Conservation (phyloP, 1,140 invertebrate genomes). For the Lucilia sericata region DNA sequence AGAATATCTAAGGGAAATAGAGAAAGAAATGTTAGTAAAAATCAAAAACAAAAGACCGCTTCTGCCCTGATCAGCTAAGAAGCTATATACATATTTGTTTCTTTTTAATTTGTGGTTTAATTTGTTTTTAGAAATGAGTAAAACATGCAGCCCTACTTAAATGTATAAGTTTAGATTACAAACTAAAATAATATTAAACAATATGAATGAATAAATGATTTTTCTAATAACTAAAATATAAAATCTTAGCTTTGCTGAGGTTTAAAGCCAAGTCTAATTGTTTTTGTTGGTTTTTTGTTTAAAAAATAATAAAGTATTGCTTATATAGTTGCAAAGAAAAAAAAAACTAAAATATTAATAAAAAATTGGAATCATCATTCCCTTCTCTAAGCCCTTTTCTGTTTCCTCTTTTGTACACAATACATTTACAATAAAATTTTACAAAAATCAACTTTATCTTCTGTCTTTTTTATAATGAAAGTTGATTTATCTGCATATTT, state of each 20-base stretch:
- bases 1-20: not conserved
- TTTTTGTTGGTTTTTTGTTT: not conserved
- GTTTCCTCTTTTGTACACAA: not conserved
- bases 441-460: not conserved
- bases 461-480: not conserved
- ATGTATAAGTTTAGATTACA: conserved; percentile 8
- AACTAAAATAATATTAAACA: not conserved
- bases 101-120: no score
- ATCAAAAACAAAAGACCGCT: not conserved
- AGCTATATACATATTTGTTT: not conserved
- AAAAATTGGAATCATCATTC: not conserved
- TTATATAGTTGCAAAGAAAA: not conserved
- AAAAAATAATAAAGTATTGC: not conserved
- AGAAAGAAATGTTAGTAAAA: conserved; percentile 12
- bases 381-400: not conserved
- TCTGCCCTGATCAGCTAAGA: not conserved
- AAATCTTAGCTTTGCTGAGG: not conserved
- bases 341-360: not conserved
- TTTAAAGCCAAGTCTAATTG: not conserved
- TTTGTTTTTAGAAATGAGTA: not conserved
- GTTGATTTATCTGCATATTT: not conserved
- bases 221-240: not conserved
- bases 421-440: not conserved
- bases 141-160: conserved; percentile 4
- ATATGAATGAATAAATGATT: not conserved